A percentile compares a stretch with the other conserved stretches of the same genome.
Evolutionary conservation across 2,113 vertebrate species (phyloP).

Genomic region (Scophthalmus maximus): DNA sequence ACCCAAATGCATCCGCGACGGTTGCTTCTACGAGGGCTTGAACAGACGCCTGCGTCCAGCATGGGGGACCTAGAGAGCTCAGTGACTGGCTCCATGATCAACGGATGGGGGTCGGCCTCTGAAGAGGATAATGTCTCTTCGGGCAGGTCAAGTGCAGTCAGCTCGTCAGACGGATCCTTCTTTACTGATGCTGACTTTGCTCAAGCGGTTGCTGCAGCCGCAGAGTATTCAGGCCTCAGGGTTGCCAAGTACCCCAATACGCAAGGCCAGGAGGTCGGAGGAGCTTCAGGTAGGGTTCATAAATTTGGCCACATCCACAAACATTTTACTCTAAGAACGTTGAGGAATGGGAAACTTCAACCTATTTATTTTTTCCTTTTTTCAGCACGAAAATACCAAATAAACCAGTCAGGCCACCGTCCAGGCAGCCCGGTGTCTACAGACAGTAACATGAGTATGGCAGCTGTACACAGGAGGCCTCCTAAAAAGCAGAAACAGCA

Average conservation of each 20-base stretch:
- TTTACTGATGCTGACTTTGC: conserved; percentile 99
- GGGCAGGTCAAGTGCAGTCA: conserved; percentile 93
- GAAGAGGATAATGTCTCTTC: conserved; percentile 98
- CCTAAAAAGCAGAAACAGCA: conserved; percentile 96
- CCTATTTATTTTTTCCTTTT: conserved; percentile 1
- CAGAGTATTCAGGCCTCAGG: conserved; percentile 93
- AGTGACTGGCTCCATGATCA: conserved; percentile 99
- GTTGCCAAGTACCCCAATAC: conserved; percentile 88
- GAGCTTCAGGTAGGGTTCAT: conserved; percentile 60
- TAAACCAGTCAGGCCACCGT: conserved; percentile 88
- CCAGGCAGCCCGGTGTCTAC: conserved; percentile 96
- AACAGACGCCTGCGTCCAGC: conserved; percentile 97
- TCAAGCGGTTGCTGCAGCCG: conserved; percentile 95
- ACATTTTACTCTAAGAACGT: neutral
- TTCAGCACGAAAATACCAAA: conserved; percentile 93
- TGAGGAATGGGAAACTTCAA: neutral
- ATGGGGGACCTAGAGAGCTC: conserved; percentile 98
- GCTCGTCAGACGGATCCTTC: conserved; percentile 97
- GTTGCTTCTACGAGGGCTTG: conserved; percentile 91
- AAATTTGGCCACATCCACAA: neutral
- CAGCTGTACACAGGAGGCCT: conserved; percentile 93
- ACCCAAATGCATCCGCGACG: conserved; percentile 83
- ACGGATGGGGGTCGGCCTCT: conserved; percentile 98
- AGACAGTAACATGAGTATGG: conserved; percentile 96
- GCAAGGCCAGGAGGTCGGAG: conserved; percentile 70